These are phyloP conservation scores for Bicyclus anynana DNA, from an alignment of 1,140 invertebrate genomes.

Conservation along the genomic window DNA sequence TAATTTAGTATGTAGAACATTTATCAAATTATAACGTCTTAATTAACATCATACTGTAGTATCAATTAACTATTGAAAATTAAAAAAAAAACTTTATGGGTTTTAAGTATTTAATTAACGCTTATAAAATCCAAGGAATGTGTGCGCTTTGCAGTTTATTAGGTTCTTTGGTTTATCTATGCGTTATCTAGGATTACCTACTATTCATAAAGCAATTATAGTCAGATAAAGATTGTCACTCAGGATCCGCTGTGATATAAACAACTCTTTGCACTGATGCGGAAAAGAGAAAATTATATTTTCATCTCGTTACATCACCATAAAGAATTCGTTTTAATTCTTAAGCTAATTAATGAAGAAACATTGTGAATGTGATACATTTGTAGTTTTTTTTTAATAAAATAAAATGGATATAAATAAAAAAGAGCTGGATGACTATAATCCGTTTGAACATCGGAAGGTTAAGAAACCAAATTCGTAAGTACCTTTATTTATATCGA, in stretches of 20 bases:
- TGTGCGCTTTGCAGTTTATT: conserved; percentile 2
- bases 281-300: conserved; percentile 3
- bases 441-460: conserved; percentile 83
- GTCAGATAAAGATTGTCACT: conserved; percentile 21
- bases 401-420: conserved; percentile 12
- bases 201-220: conserved; percentile 38
- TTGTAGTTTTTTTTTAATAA: neutral
- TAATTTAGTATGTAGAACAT: neutral
- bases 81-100: neutral
- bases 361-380: neutral
- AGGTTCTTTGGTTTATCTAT: conserved; percentile 25
- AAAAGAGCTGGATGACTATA: conserved; percentile 65
- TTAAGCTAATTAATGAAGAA: neutral
- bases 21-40: too few species aligned
- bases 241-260: neutral
- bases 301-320: neutral
- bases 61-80: too few species aligned
- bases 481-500: conserved; percentile 65
- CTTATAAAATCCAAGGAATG: neutral
- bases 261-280: neutral
- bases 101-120: neutral
- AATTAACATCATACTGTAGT: too few species aligned
- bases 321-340: neutral
- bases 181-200: conserved; percentile 39
- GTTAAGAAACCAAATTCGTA: conserved; percentile 81